Percentiles rank a stretch among this genome's conserved stretches.
Evolutionary conservation across 2,113 vertebrate species (phyloP).

Genomic region (Marcusenius ussheri): DNA sequence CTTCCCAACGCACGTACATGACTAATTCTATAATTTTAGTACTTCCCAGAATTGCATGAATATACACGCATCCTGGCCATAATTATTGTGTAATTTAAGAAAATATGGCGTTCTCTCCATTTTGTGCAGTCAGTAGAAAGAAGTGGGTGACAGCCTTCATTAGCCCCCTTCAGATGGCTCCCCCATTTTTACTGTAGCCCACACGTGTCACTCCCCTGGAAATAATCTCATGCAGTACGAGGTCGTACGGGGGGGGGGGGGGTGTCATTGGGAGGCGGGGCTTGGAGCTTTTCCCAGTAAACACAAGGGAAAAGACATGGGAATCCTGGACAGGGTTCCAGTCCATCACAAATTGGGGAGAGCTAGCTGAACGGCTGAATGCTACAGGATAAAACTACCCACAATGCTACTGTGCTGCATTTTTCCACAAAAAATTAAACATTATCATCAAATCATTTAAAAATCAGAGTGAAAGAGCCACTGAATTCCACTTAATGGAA

Average conservation of each 20-base stretch:
- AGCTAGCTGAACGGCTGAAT: not conserved
- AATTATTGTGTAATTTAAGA: not conserved
- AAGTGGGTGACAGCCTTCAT: not conserved
- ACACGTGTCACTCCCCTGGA: not conserved
- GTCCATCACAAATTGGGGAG: not conserved
- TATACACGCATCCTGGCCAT: not conserved
- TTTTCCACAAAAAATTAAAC: not conserved
- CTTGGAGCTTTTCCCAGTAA: not conserved
- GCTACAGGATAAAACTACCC: not conserved
- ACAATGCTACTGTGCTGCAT: not conserved
- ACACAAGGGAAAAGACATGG: not conserved
- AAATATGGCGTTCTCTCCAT: not conserved
- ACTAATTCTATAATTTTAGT: not conserved
- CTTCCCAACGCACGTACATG: not conserved
- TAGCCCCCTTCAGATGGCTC: not conserved
- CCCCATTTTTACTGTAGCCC: not conserved
- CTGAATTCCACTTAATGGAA: not conserved
- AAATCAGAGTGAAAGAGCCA: not conserved
- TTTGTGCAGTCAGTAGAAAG: not conserved
- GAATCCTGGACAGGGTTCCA: not conserved
- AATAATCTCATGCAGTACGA: not conserved
- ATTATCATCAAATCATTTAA: not conserved
- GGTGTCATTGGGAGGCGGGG: not conserved
- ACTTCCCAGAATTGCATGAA: not conserved
- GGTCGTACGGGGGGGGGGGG: not conserved